Percentiles rank a stretch among this genome's conserved stretches.
Evolutionary conservation across 2,113 vertebrate genomes (phyloP).

Genomic region (Phrynosoma platyrhinos): DNA sequence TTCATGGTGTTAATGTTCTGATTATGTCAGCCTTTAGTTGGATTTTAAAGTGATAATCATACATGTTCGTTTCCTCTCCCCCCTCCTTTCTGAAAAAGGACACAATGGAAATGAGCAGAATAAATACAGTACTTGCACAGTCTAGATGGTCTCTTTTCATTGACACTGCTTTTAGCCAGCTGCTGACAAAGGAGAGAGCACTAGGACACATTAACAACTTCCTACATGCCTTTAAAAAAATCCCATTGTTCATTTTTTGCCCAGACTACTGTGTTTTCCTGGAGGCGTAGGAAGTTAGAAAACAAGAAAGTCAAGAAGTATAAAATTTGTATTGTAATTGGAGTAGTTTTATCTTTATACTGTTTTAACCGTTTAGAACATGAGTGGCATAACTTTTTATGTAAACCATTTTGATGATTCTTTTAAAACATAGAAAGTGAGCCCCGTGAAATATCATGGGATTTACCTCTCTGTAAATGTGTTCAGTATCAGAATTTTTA

Average conservation of each 20-base stretch:
- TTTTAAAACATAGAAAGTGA: not conserved
- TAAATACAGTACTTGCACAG: not conserved
- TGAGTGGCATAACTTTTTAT: not conserved
- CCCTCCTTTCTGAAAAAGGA: slow-evolving; percentile 15
- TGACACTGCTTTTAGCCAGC: not conserved
- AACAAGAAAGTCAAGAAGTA: not conserved
- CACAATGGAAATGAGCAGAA: not conserved
- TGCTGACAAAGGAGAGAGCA: not conserved
- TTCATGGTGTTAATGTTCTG: not conserved
- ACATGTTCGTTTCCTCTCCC: not conserved
- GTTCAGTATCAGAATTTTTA: not conserved
- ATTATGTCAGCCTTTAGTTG: not conserved
- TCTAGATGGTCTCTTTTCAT: not conserved
- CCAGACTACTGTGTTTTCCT: slow-evolving; percentile 10
- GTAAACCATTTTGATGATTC: not conserved
- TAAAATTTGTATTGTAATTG: not conserved
- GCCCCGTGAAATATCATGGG: not conserved
- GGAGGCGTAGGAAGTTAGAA: slow-evolving; percentile 23
- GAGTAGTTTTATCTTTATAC: not conserved
- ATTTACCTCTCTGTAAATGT: not conserved
- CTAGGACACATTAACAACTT: accelerated
- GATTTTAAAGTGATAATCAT: not conserved
- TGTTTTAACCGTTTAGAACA: not conserved
- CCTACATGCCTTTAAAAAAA: slow-evolving; percentile 32
- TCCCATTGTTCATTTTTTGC: slow-evolving; percentile 9